Conservation (phyloP, 2,888 invertebrate genomes). For the Agrotis segetum region DNA sequence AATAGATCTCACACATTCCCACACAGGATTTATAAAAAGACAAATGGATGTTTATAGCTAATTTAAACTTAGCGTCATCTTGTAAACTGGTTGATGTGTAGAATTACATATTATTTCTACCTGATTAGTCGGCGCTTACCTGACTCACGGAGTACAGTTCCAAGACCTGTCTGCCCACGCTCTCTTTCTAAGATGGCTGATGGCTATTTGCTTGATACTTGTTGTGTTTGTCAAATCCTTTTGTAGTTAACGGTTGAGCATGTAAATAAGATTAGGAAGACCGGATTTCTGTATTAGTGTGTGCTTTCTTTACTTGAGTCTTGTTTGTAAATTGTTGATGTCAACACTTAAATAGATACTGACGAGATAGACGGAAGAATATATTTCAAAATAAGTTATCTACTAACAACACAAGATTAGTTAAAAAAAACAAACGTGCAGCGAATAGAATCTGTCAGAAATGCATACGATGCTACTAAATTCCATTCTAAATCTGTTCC, state of each 20-base stretch:
- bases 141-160: slow-evolving; percentile 63
- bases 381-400: neutral
- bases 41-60: slow-evolving; percentile 56
- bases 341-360: neutral
- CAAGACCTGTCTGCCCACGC: slow-evolving; percentile 79
- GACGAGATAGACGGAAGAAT: neutral
- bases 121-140: slow-evolving; percentile 58
- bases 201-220: slow-evolving; percentile 69
- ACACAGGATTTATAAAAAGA: slow-evolving; percentile 60
- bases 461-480: neutral
- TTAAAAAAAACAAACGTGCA: neutral
- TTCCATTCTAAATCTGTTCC: neutral
- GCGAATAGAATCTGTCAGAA: neutral
- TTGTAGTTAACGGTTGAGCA: slow-evolving; percentile 39
- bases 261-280: slow-evolving; percentile 56
- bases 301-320: slow-evolving; percentile 29
- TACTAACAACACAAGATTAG: neutral
- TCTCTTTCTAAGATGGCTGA: slow-evolving; percentile 50
- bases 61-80: slow-evolving; percentile 53
- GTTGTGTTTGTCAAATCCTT: slow-evolving; percentile 68
- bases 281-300: slow-evolving; percentile 40
- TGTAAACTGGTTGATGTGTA: slow-evolving; percentile 58
- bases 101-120: slow-evolving; percentile 62
- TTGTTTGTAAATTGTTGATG: slow-evolving; percentile 11
- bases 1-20: slow-evolving; percentile 47